Conservation (phyloP, 2,113 vertebrate genomes). For the Alectura lathami region DNA sequence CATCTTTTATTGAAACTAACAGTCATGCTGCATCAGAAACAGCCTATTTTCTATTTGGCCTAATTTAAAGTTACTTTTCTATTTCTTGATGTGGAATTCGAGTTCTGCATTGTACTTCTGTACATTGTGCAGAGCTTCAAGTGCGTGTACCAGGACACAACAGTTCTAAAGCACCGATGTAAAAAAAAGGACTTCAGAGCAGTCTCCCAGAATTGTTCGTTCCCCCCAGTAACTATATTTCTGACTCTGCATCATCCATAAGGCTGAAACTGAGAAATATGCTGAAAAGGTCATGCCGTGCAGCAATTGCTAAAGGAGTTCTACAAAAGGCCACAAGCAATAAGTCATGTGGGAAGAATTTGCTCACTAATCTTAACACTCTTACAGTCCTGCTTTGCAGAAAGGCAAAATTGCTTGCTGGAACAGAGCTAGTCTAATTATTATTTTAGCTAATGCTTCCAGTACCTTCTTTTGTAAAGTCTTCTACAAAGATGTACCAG, state of each 20-base stretch:
- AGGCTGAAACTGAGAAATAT: background rate
- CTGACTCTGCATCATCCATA: background rate
- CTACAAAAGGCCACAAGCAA: conserved; percentile 32
- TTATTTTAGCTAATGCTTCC: background rate
- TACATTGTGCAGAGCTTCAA: background rate
- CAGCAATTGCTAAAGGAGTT: background rate
- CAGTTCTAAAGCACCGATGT: background rate
- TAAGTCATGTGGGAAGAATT: conserved; percentile 13
- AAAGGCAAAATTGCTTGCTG: background rate
- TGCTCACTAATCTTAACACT: background rate
- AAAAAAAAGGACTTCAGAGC: background rate
- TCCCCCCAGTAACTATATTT: background rate
- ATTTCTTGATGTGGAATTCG: background rate
- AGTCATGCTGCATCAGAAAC: background rate
- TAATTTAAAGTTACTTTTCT: background rate
- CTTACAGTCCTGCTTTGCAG: background rate
- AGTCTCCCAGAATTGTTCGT: background rate
- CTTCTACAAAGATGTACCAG: background rate
- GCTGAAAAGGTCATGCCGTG: conserved; percentile 29
- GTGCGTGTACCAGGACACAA: accelerated
- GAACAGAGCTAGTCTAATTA: background rate
- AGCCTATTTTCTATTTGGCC: background rate
- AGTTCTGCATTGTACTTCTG: background rate
- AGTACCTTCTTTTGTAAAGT: background rate
- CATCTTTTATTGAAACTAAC: background rate